Percentiles rank a stretch among this genome's conserved stretches.
These are phyloP conservation scores for Neostethus bicornis DNA, from an alignment of 2,797 vertebrate genomes.

Conservation along the genomic window DNA sequence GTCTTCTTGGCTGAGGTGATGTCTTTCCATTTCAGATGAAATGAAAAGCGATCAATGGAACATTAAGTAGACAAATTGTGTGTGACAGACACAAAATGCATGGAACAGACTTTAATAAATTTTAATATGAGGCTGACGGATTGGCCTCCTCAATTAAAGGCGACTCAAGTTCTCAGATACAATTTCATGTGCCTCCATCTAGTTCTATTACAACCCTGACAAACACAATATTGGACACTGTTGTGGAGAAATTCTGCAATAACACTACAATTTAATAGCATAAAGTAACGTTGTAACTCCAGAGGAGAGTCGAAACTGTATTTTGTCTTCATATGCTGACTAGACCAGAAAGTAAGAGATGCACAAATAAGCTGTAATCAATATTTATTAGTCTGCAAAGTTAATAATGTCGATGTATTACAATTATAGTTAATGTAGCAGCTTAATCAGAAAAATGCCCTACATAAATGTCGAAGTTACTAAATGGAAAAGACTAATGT, in stretches of 20 bases:
- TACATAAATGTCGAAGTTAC: conserved; percentile 29
- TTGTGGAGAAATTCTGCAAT: conserved; percentile 15
- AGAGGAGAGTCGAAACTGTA: conserved; percentile 4
- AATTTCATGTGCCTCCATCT: conserved; percentile 48
- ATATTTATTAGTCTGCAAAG: conserved; percentile 26
- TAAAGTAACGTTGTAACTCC: background rate
- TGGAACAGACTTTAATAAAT: conserved; percentile 69
- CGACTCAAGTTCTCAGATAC: conserved; percentile 52
- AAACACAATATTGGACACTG: conserved; percentile 20
- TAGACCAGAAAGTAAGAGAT: conserved; percentile 3
- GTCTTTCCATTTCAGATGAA: conserved; percentile 75
- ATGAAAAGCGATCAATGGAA: conserved; percentile 76
- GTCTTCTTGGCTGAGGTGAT: conserved; percentile 52
- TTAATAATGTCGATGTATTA: conserved; percentile 12
- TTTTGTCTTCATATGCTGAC: conserved; percentile 13
- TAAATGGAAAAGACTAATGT: background rate
- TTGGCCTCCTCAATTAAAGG: conserved; percentile 69
- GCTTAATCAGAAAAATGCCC: conserved; percentile 22
- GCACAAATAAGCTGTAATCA: conserved; percentile 21
- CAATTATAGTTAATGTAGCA: conserved; percentile 27
- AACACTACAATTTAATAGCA: conserved; percentile 15
- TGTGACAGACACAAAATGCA: conserved; percentile 60
- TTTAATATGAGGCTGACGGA: conserved; percentile 55
- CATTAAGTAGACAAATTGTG: conserved; percentile 71
- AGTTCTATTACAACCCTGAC: conserved; percentile 28